These are phyloP conservation scores for Pyrgus malvae DNA, from an alignment of 2,888 invertebrate genomes.

Conservation along the genomic window DNA sequence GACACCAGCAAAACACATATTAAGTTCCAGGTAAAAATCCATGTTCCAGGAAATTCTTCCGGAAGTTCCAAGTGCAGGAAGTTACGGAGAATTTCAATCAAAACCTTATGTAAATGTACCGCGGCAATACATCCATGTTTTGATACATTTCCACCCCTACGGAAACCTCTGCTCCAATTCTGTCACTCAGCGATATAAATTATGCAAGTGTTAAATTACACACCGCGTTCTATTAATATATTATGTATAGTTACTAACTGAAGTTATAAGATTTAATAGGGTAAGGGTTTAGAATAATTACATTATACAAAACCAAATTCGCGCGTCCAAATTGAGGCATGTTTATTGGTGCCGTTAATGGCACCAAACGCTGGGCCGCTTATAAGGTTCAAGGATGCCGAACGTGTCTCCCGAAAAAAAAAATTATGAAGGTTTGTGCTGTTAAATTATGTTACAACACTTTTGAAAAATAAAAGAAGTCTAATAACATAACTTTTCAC, in stretches of 20 bases:
- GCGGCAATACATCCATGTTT: background rate
- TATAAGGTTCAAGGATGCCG: too few relatives aligned
- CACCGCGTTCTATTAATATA: background rate
- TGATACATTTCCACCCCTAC: background rate
- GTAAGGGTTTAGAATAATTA: background rate
- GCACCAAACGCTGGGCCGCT: too few relatives aligned
- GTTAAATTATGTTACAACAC: too few relatives aligned
- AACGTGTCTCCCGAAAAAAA: too few relatives aligned
- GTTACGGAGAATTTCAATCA: background rate
- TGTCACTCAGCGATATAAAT: constrained; percentile 9
- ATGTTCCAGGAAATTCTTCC: background rate
- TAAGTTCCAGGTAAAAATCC: too few relatives aligned
- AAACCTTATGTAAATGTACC: background rate
- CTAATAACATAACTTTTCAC: too few relatives aligned
- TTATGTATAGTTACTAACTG: background rate
- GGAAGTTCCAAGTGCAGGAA: background rate
- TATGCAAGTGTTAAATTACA: constrained; percentile 2
- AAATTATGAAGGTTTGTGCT: too few relatives aligned
- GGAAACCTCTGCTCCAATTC: background rate
- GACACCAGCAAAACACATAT: too few relatives aligned
- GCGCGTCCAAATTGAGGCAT: too few relatives aligned
- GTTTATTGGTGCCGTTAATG: too few relatives aligned
- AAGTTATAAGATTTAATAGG: background rate
- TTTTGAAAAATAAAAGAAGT: too few relatives aligned
- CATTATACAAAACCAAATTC: background rate